Percentiles rank a stretch among this genome's conserved stretches.
Evolutionary conservation across 2,888 invertebrate species (phyloP).

Genomic region (Pseudoips prasinana): DNA sequence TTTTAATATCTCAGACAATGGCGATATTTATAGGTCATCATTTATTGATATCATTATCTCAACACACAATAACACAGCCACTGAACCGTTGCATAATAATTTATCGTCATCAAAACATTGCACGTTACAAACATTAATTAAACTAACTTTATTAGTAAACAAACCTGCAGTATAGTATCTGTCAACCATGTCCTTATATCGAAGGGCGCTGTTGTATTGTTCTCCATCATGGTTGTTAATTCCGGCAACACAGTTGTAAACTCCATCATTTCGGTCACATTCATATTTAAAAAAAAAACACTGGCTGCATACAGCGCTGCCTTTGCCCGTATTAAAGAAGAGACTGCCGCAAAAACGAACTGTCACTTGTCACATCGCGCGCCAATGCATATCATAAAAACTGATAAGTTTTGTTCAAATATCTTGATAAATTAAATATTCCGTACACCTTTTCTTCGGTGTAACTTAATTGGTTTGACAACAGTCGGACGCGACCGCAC

Average conservation of each 20-base stretch:
- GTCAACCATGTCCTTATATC: constrained; percentile 62
- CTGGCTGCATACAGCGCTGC: constrained; percentile 12
- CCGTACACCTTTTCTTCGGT: constrained; percentile 29
- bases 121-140: too few species aligned
- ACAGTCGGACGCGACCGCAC: constrained; percentile 48
- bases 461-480: constrained; percentile 19
- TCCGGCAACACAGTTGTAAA: constrained; percentile 24
- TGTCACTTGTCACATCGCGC: constrained; percentile 47
- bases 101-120: constrained; percentile 14
- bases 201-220: constrained; percentile 39
- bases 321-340: constrained; percentile 28
- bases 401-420: constrained; percentile 50
- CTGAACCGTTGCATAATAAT: constrained; percentile 24
- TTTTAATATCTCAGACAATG: too few species aligned
- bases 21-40: too few species aligned
- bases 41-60: constrained; percentile 16
- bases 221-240: constrained; percentile 15
- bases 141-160: too few species aligned
- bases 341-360: constrained; percentile 38
- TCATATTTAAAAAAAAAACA: constrained; percentile 41
- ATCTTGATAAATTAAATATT: constrained; percentile 50
- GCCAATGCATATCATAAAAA: constrained; percentile 33
- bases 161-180: constrained; percentile 59
- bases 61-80: constrained; percentile 15
- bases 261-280: constrained; percentile 43